Evolutionary conservation across 1,140 invertebrate species (phyloP), one percentile per base, ranked within the genome.

Genomic region (Drosophila tristis): DNA sequence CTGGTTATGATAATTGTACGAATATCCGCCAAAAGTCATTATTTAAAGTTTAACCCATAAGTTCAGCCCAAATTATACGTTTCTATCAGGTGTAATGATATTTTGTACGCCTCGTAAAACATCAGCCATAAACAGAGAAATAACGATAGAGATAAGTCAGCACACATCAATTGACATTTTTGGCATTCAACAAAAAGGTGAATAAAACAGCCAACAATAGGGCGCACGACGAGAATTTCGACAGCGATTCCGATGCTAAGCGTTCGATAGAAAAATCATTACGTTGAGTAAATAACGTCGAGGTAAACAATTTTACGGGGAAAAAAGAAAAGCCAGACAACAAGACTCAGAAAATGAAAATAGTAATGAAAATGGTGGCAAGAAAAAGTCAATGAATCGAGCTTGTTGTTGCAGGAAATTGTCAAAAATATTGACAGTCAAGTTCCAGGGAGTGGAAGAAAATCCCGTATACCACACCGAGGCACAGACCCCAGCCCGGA

Each of bases 361-460:
- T 84, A 82, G 78, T 84, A 85, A 79, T 76, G 80, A 80, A 84
- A 84, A 85, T 84, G 64, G 62, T 60, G 66, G 48, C 80, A 54
- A 71, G 74, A 35, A 65, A 78, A 78, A 76, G 79, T 82, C 78
- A 82, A 82, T 86, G 82, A 71, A 53, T 55, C 45, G 55, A 51
- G 74, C 63, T 62, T 73, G 63, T 78, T 80, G 73, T 74, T 67
- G 7, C 16, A 26, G 47, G 25, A 67, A 59, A 81, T 68, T 62
- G 78, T 79, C 42, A 55, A 63, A 76, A 79, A 79, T 73, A 84
- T 80, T 74, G 45, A 58, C 63, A 78, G 39, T 23, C 60, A 42
- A 47, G 58, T 62, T 48, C 20, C 31, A 59, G 31, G 31, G 44
- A 54, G 7, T 31, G 16, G 44, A 55, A 63, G 44, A 53, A 70